Conservation (phyloP, 2,113 vertebrate genomes). For the Micronycteris hirsuta region DNA sequence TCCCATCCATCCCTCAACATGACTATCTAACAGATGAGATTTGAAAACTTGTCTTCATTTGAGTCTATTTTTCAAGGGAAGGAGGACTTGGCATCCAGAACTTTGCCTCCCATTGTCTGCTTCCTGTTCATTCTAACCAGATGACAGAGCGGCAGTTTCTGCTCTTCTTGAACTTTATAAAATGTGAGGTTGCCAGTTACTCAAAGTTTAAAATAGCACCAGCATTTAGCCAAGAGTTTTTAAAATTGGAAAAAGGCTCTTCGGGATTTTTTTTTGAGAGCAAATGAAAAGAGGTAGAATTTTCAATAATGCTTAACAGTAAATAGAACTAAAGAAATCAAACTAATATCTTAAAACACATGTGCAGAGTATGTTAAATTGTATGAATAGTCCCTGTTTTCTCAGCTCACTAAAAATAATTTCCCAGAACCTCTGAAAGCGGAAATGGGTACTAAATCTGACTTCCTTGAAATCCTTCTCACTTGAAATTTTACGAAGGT, state of each 20-base stretch:
- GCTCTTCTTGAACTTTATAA: slow-evolving; percentile 71
- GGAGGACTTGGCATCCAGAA: slow-evolving; percentile 27
- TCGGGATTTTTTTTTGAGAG: slow-evolving; percentile 1
- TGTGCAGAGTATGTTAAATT: neutral
- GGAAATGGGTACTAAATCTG: slow-evolving; percentile 50
- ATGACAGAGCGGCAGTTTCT: slow-evolving; percentile 54
- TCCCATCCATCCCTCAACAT: neutral
- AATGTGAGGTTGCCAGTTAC: slow-evolving; percentile 69
- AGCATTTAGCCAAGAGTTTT: slow-evolving; percentile 68
- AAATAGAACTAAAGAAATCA: slow-evolving; percentile 56
- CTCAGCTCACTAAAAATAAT: slow-evolving; percentile 47
- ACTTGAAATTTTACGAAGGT: slow-evolving; percentile 62
- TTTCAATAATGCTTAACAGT: slow-evolving; percentile 62
- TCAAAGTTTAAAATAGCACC: slow-evolving; percentile 66
- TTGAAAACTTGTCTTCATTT: neutral
- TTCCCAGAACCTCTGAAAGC: slow-evolving; percentile 51
- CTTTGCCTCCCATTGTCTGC: slow-evolving; percentile 53
- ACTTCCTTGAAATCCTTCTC: slow-evolving; percentile 62
- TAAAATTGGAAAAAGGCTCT: slow-evolving; percentile 54
- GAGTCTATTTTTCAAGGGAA: neutral
- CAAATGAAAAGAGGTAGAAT: slow-evolving; percentile 44
- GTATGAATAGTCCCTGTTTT: slow-evolving; percentile 37
- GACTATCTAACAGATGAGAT: neutral
- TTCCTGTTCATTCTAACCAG: slow-evolving; percentile 48
- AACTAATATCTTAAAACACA: slow-evolving; percentile 43